phyloP scores from a whole-genome alignment of 2,113 vertebrate species.

The Labeo rohita region DNA sequence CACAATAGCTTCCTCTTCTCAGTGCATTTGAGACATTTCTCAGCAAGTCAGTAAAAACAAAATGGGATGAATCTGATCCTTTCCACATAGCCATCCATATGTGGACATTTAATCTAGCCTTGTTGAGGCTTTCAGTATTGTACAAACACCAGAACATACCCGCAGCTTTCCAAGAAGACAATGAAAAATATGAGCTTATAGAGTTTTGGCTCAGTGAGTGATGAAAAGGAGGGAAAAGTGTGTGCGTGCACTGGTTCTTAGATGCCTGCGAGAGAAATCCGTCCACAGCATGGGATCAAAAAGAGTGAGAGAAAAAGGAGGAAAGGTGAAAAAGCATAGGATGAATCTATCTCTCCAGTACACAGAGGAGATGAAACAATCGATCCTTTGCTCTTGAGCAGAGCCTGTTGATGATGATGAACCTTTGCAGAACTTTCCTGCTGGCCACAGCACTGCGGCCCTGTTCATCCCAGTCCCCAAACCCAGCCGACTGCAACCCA shows the following conservation, averaged over 20 bases:
- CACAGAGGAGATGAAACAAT: slow-evolving; percentile 47
- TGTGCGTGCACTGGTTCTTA: slow-evolving; percentile 35
- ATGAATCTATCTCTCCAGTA: slow-evolving; percentile 39
- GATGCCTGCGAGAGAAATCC: slow-evolving; percentile 20
- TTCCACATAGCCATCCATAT: not conserved
- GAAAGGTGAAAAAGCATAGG: slow-evolving; percentile 38
- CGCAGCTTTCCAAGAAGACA: not conserved
- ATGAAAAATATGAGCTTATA: slow-evolving; percentile 22
- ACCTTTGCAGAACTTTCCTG: slow-evolving; percentile 40
- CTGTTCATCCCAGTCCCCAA: slow-evolving; percentile 45
- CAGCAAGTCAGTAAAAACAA: not conserved
- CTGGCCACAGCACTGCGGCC: slow-evolving; percentile 40
- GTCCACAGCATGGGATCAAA: slow-evolving; percentile 39
- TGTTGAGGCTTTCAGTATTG: slow-evolving; percentile 27
- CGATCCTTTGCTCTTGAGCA: slow-evolving; percentile 39
- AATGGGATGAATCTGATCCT: not conserved
- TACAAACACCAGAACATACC: slow-evolving; percentile 9
- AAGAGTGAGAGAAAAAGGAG: slow-evolving; percentile 29
- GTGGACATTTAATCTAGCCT: slow-evolving; percentile 1
- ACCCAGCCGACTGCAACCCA: slow-evolving; percentile 33
- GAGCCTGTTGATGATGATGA: slow-evolving; percentile 45
- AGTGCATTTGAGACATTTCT: not conserved
- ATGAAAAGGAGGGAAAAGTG: slow-evolving; percentile 27
- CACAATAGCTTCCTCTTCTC: not conserved
- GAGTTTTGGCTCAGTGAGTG: slow-evolving; percentile 15